Conservation (phyloP, 2,888 invertebrate genomes). For the Drosophila meridionalis region DNA sequence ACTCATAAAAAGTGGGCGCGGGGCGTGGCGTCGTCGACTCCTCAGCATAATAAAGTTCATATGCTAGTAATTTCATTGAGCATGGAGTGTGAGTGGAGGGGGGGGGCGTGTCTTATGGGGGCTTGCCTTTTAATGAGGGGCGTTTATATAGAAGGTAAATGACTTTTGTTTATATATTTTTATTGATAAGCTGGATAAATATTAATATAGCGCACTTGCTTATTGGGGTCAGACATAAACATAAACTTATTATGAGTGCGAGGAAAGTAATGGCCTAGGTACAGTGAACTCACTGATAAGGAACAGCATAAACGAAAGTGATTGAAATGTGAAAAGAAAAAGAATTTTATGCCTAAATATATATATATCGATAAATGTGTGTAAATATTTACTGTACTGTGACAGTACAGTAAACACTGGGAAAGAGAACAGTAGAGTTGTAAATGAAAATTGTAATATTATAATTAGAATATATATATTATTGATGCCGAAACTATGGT, state of each 20-base stretch:
- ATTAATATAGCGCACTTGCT: slow-evolving; percentile 24
- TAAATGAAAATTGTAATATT: neutral
- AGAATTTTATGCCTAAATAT: neutral
- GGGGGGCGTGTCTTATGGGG: neutral
- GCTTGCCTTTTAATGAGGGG: slow-evolving; percentile 27
- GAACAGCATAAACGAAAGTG: neutral
- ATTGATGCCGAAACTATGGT: neutral
- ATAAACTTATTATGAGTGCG: slow-evolving; percentile 22
- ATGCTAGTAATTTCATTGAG: slow-evolving; percentile 18
- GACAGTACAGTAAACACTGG: neutral
- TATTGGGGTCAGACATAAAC: slow-evolving; percentile 44
- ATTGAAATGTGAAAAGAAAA: neutral
- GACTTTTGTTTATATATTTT: slow-evolving; percentile 25
- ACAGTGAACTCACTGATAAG: slow-evolving; percentile 1
- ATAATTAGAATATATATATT: neutral
- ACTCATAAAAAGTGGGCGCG: slow-evolving; percentile 51
- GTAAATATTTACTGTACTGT: neutral
- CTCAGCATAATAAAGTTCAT: slow-evolving; percentile 20
- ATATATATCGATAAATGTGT: neutral
- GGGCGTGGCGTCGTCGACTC: neutral
- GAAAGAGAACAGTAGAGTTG: neutral
- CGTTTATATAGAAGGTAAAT: slow-evolving; percentile 26
- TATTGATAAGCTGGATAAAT: slow-evolving; percentile 50
- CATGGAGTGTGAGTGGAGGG: neutral
- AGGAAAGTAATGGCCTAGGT: slow-evolving; percentile 3